phyloP scores from a whole-genome alignment of 2,888 invertebrate species.

The Mystacides longicornis region DNA sequence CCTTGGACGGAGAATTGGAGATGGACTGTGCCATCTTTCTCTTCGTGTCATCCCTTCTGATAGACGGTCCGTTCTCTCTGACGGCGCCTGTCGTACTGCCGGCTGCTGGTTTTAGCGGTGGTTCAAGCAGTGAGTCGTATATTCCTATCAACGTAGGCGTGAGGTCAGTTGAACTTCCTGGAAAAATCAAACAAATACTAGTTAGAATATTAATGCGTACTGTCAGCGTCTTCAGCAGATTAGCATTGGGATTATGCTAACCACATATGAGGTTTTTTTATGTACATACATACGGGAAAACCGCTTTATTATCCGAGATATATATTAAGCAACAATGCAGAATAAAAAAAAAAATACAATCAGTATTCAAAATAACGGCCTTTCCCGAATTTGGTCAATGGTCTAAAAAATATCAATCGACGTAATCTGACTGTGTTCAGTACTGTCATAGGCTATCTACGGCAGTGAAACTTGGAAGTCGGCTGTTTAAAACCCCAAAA shows the following conservation, averaged over 20 bases:
- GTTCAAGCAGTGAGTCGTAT: conserved; percentile 70
- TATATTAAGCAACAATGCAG: too few relatives aligned
- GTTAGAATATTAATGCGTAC: not conserved
- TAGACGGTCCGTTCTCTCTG: conserved; percentile 6
- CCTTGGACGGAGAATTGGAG: conserved; percentile 30
- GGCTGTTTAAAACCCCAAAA: too few relatives aligned
- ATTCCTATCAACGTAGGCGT: conserved; percentile 80
- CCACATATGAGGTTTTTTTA: too few relatives aligned
- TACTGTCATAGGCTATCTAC: too few relatives aligned
- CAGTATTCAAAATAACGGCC: too few relatives aligned
- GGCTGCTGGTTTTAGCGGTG: conserved; percentile 26
- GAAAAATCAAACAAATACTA: conserved; percentile 43
- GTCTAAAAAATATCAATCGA: too few relatives aligned
- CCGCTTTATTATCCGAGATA: too few relatives aligned
- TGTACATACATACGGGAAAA: too few relatives aligned
- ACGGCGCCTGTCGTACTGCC: conserved; percentile 10
- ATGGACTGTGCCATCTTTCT: conserved; percentile 21
- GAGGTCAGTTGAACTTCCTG: conserved; percentile 82
- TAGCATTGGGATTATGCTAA: not conserved
- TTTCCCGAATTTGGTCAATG: too few relatives aligned
- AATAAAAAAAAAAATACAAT: too few relatives aligned
- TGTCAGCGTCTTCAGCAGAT: not conserved
- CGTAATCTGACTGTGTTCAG: too few relatives aligned
- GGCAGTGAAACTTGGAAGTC: too few relatives aligned
- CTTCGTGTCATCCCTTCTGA: conserved; percentile 21